A percentile compares a stretch with the other conserved stretches of the same genome.
phyloP scores from a whole-genome alignment of 1,140 invertebrate genomes.

The Cotesia vestalis region DNA sequence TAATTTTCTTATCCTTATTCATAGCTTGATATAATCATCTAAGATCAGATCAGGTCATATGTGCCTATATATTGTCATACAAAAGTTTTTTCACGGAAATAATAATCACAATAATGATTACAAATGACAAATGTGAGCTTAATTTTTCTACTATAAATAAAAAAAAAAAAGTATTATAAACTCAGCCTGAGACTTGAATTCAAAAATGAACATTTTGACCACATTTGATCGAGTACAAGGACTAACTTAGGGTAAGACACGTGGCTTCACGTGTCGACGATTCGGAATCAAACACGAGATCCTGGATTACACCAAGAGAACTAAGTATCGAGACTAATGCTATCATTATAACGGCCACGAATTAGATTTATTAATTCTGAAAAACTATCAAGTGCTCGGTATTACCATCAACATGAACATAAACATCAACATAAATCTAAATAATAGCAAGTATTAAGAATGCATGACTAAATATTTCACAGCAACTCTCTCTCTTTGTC shows the following conservation, averaged over 20 bases:
- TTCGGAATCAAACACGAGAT: constrained; percentile 1
- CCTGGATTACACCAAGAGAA: constrained; percentile 8
- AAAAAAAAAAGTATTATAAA: too few relatives aligned
- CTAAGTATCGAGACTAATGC: constrained; percentile 19
- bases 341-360: constrained; percentile 15
- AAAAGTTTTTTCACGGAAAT: too few relatives aligned
- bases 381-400: neutral
- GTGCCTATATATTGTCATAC: too few relatives aligned
- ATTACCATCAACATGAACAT: neutral
- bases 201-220: neutral
- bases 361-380: constrained; percentile 13
- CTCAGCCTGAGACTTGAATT: too few relatives aligned
- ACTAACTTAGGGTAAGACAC: neutral
- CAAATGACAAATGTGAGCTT: too few relatives aligned
- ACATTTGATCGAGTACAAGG: neutral
- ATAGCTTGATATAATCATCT: too few relatives aligned
- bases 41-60: too few relatives aligned
- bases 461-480: neutral
- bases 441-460: neutral
- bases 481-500: neutral
- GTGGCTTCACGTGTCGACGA: constrained; percentile 14
- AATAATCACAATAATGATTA: too few relatives aligned
- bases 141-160: too few relatives aligned
- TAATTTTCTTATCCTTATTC: too few relatives aligned
- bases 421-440: neutral